Conservation (phyloP, 37 sponge, comb jelly and placozoan genomes). For the Petrosia ficiformis region DNA sequence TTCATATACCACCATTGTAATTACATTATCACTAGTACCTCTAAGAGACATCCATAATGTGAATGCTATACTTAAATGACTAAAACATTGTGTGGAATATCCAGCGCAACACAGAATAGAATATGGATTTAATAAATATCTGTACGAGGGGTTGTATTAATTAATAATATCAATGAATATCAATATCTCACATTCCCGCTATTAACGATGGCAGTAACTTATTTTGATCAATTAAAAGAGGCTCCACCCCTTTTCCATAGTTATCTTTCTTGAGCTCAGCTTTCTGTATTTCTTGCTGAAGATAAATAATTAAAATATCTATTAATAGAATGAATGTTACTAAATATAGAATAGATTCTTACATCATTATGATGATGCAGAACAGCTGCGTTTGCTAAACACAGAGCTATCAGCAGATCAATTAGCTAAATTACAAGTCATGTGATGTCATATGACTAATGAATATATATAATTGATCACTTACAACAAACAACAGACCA, state of each 20-base stretch:
- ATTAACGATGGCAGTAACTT: slow-evolving; percentile 38
- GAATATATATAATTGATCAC: not conserved
- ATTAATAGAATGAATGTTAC: not conserved
- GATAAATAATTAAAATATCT: not conserved
- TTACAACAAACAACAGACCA: slow-evolving; percentile 67
- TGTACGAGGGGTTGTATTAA: slow-evolving; percentile 12
- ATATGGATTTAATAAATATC: slow-evolving; percentile 84
- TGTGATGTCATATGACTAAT: not conserved
- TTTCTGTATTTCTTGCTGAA: not conserved
- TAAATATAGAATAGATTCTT: not conserved
- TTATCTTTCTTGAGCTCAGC: slow-evolving; percentile 3
- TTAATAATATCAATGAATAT: not conserved
- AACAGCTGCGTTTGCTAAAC: slow-evolving; percentile 25
- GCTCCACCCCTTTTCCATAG: slow-evolving; percentile 73
- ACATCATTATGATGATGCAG: slow-evolving; percentile 52
- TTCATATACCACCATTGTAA: not conserved
- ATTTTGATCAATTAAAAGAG: slow-evolving; percentile 60
- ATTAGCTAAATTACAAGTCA: slow-evolving; percentile 17
- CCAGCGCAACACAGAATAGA: slow-evolving; percentile 74
- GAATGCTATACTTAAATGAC: slow-evolving; percentile 40
- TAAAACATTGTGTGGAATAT: slow-evolving; percentile 54
- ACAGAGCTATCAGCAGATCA: slow-evolving; percentile 55
- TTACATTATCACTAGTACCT: slow-evolving; percentile 37
- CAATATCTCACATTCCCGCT: slow-evolving; percentile 49
- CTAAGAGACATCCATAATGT: slow-evolving; percentile 47